Conservation (phyloP, 2,888 invertebrate genomes). For the Phaonia tiefii region DNA sequence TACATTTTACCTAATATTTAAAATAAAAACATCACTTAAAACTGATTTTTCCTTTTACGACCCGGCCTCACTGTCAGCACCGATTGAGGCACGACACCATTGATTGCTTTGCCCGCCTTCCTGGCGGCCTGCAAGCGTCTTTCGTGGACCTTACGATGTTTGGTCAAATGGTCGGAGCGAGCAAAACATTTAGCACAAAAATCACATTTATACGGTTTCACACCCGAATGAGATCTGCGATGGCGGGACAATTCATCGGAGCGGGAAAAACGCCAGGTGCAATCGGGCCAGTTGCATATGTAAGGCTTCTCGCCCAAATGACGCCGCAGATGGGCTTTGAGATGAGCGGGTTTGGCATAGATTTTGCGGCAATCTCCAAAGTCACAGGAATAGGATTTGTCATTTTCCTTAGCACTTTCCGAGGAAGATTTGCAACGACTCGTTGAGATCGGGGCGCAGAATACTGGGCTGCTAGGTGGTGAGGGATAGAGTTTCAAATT, state of each 20-base stretch:
- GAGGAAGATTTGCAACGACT: neutral
- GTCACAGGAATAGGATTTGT: conserved; percentile 85
- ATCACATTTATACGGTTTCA: conserved; percentile 95
- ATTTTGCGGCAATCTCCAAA: conserved; percentile 88
- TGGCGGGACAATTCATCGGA: conserved; percentile 97
- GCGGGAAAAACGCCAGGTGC: conserved; percentile 95
- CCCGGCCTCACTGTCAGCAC: conserved; percentile 78
- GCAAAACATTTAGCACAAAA: conserved; percentile 94
- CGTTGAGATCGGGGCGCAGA: too few relatives aligned
- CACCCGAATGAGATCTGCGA: conserved; percentile 95
- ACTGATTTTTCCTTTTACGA: conserved; percentile 78
- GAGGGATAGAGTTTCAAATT: conserved; percentile 73
- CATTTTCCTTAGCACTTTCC: conserved; percentile 70
- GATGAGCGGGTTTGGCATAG: conserved; percentile 94
- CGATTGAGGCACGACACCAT: conserved; percentile 73
- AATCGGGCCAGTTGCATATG: conserved; percentile 88
- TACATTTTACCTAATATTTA: too few relatives aligned
- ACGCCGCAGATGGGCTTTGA: conserved; percentile 92
- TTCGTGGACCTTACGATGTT: conserved; percentile 93
- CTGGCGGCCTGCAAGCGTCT: conserved; percentile 81
- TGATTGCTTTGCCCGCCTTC: conserved; percentile 73
- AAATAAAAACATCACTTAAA: conserved; percentile 28
- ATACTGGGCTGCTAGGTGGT: neutral
- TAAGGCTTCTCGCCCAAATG: conserved; percentile 91
- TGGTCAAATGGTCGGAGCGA: conserved; percentile 95